phyloP scores from a whole-genome alignment of 2,797 vertebrate genomes.

The Microhierax caerulescens region DNA sequence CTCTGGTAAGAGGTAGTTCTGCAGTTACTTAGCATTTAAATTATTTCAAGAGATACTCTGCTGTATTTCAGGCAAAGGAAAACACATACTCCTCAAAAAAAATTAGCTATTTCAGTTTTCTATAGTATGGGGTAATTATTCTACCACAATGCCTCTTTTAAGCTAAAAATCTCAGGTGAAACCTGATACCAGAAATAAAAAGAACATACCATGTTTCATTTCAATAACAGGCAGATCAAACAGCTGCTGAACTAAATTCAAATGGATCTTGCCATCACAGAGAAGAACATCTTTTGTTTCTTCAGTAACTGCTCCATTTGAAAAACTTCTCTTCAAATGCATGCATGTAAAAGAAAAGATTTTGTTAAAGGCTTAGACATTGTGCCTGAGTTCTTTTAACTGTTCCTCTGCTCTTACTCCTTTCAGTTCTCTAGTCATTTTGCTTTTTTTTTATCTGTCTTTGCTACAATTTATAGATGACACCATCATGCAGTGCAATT shows the following conservation, averaged over 20 bases:
- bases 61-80: background rate
- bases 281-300: conserved; percentile 87
- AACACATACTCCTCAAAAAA: background rate
- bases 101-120: background rate
- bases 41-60: background rate
- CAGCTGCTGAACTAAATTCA: conserved; percentile 84
- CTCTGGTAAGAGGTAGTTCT: background rate
- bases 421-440: background rate
- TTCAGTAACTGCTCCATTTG: conserved; percentile 79
- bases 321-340: conserved; percentile 80
- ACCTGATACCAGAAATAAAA: background rate
- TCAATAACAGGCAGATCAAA: conserved; percentile 85
- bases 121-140: background rate
- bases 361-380: conserved; percentile 17
- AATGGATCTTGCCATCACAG: conserved; percentile 86
- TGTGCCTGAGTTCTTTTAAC: background rate
- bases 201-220: conserved; percentile 87
- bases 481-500: background rate
- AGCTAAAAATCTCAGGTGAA: background rate
- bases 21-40: background rate
- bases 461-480: background rate
- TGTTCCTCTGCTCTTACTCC: background rate
- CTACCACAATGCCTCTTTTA: background rate
- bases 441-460: background rate
- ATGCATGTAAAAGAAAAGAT: conserved; percentile 34